Percentiles rank a stretch among this genome's conserved stretches.
These are phyloP conservation scores for Metallyticus violacea DNA, from an alignment of 2,888 invertebrate genomes.

Conservation along the genomic window DNA sequence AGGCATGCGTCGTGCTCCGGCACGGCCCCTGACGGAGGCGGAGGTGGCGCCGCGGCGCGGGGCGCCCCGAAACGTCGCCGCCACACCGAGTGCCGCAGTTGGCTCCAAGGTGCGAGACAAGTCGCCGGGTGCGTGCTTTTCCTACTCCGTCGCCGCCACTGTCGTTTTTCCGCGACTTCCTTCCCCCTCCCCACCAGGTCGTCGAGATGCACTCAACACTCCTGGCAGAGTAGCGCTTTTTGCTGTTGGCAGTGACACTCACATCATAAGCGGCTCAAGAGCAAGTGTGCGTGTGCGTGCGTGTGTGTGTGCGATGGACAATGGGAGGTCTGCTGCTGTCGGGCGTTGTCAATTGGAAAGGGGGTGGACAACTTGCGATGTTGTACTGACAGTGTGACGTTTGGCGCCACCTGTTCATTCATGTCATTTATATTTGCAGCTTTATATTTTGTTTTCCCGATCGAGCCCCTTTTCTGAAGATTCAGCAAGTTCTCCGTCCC, in stretches of 20 bases:
- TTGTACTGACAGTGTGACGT: too few species aligned
- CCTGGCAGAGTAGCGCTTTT: too few species aligned
- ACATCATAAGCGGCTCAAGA: too few species aligned
- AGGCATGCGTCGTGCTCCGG: background rate
- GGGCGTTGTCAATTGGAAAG: background rate
- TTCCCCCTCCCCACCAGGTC: too few species aligned
- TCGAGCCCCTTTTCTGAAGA: too few species aligned
- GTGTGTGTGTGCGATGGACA: background rate
- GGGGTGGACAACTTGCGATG: too few species aligned
- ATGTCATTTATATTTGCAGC: too few species aligned
- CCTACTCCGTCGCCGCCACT: background rate
- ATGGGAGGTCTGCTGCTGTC: background rate
- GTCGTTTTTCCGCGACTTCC: background rate
- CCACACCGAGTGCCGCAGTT: background rate
- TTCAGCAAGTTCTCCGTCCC: too few species aligned
- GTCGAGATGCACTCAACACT: too few species aligned
- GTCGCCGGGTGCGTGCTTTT: background rate
- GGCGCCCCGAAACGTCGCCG: background rate
- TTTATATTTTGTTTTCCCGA: too few species aligned
- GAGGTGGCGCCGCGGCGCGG: background rate
- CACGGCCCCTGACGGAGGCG: background rate
- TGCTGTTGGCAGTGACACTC: too few species aligned
- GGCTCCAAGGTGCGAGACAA: background rate
- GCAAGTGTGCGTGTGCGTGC: background rate
- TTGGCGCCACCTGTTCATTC: too few species aligned